Percentiles rank a stretch among this genome's conserved stretches.
Conservation (phyloP, 2,888 invertebrate species). For the Ochropleura plecta region DNA sequence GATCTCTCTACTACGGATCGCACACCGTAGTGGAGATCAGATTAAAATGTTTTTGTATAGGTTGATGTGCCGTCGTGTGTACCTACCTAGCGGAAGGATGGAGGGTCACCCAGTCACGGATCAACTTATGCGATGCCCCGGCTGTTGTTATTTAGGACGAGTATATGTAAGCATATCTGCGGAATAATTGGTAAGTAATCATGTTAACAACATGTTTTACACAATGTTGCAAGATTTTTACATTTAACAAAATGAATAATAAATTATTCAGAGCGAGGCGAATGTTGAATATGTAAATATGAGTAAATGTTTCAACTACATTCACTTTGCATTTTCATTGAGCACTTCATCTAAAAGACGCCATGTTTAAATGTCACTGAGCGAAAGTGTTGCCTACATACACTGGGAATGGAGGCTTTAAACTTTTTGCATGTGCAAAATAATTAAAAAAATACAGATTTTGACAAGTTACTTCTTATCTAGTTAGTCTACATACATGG, state of each 20-base stretch:
- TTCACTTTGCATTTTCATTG: slow-evolving; percentile 76
- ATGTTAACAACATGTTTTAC: slow-evolving; percentile 14
- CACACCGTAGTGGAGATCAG: no score
- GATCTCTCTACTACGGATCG: no score
- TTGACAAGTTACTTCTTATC: background rate
- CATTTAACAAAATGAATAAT: slow-evolving; percentile 58
- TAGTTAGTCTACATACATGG: background rate
- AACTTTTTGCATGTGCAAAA: slow-evolving; percentile 3
- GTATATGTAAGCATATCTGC: background rate
- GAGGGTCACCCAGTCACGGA: no score
- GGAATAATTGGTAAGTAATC: slow-evolving; percentile 21
- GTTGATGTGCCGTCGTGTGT: no score
- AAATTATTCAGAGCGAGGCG: slow-evolving; percentile 63
- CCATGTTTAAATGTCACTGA: slow-evolving; percentile 38
- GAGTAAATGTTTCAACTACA: slow-evolving; percentile 75
- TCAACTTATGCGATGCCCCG: no score
- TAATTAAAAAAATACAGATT: background rate
- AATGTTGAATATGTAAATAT: slow-evolving; percentile 74
- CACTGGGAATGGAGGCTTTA: background rate
- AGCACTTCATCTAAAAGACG: slow-evolving; percentile 69
- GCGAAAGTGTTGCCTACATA: slow-evolving; percentile 16
- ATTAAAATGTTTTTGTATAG: no score
- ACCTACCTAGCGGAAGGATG: no score
- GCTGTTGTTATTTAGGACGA: no score
- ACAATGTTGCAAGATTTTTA: slow-evolving; percentile 27